phyloP scores from a whole-genome alignment of 2,797 vertebrate genomes.

The Anabas testudineus region DNA sequence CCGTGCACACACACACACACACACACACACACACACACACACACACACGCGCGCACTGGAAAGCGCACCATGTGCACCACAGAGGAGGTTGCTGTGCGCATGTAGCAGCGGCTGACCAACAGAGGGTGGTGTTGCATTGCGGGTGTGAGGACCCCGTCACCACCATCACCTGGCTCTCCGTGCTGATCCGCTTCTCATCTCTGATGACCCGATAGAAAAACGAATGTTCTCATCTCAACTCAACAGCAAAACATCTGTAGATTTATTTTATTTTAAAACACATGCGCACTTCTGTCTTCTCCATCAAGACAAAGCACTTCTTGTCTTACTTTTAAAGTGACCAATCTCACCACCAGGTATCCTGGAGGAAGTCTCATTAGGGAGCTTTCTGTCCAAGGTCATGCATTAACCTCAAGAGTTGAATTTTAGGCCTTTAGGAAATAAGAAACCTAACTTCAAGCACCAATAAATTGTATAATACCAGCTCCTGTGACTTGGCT shows the following conservation, averaged over 20 bases:
- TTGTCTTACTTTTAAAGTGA: too few relatives aligned
- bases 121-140: slow-evolving; percentile 86
- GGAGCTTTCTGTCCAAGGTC: background rate
- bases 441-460: background rate
- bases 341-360: background rate
- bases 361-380: background rate
- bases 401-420: background rate
- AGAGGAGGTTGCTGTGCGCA: slow-evolving; percentile 37
- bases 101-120: slow-evolving; percentile 71
- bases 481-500: background rate
- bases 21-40: slow-evolving; percentile 12
- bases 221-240: slow-evolving; percentile 2
- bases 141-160: slow-evolving; percentile 55
- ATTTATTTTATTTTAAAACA: background rate
- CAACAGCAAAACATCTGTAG: background rate
- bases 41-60: slow-evolving; percentile 1
- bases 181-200: slow-evolving; percentile 50
- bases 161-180: slow-evolving; percentile 36
- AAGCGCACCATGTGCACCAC: background rate
- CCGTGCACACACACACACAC: slow-evolving; percentile 8
- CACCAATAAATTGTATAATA: background rate
- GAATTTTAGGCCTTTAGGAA: too few relatives aligned
- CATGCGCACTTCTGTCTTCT: background rate
- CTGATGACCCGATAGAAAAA: slow-evolving; percentile 20
- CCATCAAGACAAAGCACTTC: too few relatives aligned